A percentile compares a stretch with the other conserved stretches of the same genome.
phyloP scores from a whole-genome alignment of 30 jellyfish, hydroid and myxozoan species.

The Morbakka virulenta region DNA sequence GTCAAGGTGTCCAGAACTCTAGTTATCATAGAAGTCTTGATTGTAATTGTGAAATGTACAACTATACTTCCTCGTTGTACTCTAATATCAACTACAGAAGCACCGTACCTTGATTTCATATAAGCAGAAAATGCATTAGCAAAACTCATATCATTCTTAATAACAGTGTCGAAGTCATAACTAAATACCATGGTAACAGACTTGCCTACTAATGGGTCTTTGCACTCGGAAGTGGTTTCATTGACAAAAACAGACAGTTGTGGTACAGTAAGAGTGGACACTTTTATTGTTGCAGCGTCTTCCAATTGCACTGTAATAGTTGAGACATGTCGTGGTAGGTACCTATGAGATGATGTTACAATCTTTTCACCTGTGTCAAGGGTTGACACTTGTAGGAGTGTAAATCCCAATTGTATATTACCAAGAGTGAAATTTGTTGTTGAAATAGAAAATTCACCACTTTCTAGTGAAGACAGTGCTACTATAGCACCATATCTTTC shows the following conservation, averaged over 20 bases:
- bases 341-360: conserved; percentile 35
- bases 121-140: conserved; percentile 31
- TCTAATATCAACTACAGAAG: conserved; percentile 36
- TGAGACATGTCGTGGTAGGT: conserved; percentile 32
- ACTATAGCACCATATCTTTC: conserved; percentile 29
- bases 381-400: conserved; percentile 12
- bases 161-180: conserved; percentile 42
- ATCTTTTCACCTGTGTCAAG: neutral
- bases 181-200: conserved; percentile 40
- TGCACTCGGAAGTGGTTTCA: conserved; percentile 50
- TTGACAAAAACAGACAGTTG: conserved; percentile 35
- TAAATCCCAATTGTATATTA: conserved; percentile 30
- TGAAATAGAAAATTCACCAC: conserved; percentile 19
- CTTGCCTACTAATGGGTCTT: conserved; percentile 31
- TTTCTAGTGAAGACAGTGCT: conserved; percentile 14
- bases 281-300: conserved; percentile 19
- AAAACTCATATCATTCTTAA: conserved; percentile 43
- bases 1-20: conserved; percentile 21
- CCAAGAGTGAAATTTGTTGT: conserved; percentile 27
- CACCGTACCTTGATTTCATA: conserved; percentile 47
- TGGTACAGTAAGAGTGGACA: conserved; percentile 47
- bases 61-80: conserved; percentile 73
- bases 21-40: conserved; percentile 10
- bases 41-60: conserved; percentile 46
- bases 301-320: conserved; percentile 30